Base-by-base conservation (phyloP, 2,797 vertebrate genomes). In the Anguilla pacifica region DNA sequence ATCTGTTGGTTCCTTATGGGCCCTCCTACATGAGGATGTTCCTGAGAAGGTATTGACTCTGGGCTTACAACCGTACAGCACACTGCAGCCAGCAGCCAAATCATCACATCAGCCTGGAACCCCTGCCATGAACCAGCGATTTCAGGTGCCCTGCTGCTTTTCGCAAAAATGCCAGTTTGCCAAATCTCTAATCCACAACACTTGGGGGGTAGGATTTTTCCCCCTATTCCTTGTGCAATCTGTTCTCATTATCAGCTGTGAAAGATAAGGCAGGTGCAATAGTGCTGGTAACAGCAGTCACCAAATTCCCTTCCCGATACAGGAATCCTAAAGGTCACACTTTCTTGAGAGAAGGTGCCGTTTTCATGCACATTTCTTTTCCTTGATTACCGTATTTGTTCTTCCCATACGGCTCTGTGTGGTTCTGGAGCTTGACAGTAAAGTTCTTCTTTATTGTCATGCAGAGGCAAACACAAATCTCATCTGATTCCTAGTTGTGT, bases 1-100 rank as follows among this genome's bases (percentile, higher is more conserved):
- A 88, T 92, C 91, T 89, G 93, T 92, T 93, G 91, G 57, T 85
- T 93, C 91, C 88, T 93, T 91, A 93, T 88, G 89, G 64, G 90
- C 88, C 90, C 87, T 90, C 89, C 89, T 89, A 89, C 90, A 88
- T 90, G 89, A 88, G 91, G 91, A 31, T 35, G 31, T 90, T 90
- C 89, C 79, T 90, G 91, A 15, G 86, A 87, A 91, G 72, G 89
- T 93, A 94, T 93, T 92, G 92, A 94, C 89, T 92, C 91, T 87
- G 86, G 89, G 85, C 88, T 93, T 92, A 88, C 90, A 88, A 90
- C 91, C 88, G 91, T 89, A 89, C 88, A 89, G 72, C 92, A 86
- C 43, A 15, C 81, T 43, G 43, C 81, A 59, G 87, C 64, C 53
- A 64, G 83, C 84, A 25, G 49, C 61, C 83, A 55, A 57, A 55